Conservation (phyloP, 2,113 vertebrate genomes). For the Caranx ignobilis region DNA sequence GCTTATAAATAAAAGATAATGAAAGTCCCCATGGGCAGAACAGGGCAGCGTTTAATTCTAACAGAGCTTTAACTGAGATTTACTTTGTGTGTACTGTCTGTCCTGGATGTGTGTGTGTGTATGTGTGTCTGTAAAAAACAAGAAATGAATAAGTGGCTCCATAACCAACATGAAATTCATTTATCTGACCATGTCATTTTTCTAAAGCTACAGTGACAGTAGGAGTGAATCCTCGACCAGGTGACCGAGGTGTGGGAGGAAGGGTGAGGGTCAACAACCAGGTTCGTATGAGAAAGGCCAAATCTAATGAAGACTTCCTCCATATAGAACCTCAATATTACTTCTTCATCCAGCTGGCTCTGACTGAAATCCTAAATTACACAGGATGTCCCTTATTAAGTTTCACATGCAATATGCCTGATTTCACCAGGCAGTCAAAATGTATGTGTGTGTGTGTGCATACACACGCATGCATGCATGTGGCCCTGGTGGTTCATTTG, state of each 20-base stretch:
- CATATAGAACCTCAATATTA: constrained; percentile 54
- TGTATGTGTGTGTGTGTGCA: too few relatives aligned
- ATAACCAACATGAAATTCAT: constrained; percentile 33
- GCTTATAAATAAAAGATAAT: constrained; percentile 79
- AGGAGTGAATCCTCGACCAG: background rate
- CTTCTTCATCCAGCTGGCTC: constrained; percentile 20
- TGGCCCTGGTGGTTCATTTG: too few relatives aligned
- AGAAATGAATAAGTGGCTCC: constrained; percentile 5
- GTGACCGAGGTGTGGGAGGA: constrained; percentile 2
- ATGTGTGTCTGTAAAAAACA: background rate
- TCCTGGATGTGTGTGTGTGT: constrained; percentile 1
- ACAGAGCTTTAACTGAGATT: constrained; percentile 55
- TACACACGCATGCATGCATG: too few relatives aligned
- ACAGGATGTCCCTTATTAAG: constrained; percentile 47
- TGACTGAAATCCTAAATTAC: constrained; percentile 41
- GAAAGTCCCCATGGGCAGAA: constrained; percentile 69
- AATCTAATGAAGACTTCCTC: constrained; percentile 51
- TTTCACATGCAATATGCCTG: constrained; percentile 29
- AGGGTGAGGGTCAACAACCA: constrained; percentile 21
- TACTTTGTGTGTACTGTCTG: constrained; percentile 28
- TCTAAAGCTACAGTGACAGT: constrained; percentile 5
- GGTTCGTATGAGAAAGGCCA: constrained; percentile 47
- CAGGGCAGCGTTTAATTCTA: constrained; percentile 67
- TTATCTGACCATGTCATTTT: constrained; percentile 20
- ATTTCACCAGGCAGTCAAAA: background rate